These are phyloP conservation scores for Megalonaias nervosa DNA, from an alignment of 1,140 invertebrate species.

Conservation along the genomic window DNA sequence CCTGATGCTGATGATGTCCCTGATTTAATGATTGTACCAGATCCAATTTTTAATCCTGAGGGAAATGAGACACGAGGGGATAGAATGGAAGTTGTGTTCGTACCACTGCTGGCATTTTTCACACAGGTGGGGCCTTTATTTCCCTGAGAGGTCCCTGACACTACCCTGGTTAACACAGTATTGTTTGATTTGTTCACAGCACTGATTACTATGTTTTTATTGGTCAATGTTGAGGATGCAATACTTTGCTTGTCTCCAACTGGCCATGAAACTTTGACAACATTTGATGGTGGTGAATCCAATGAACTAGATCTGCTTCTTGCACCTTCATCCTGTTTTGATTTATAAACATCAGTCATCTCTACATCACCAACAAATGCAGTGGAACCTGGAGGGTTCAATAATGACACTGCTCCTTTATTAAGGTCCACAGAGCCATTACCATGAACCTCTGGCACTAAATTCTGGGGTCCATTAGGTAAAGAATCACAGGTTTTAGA, in stretches of 20 bases:
- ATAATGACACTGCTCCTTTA: slow-evolving; percentile 47
- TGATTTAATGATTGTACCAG: slow-evolving; percentile 32
- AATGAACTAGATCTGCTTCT: too few species aligned
- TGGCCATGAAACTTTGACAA: slow-evolving; percentile 36
- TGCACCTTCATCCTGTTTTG: too few species aligned
- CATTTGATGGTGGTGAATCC: slow-evolving; percentile 10
- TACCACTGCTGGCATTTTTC: slow-evolving; percentile 38
- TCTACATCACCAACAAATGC: slow-evolving; percentile 52
- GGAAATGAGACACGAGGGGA: slow-evolving; percentile 52
- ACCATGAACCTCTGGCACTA: slow-evolving; percentile 1
- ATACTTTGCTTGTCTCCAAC: slow-evolving; percentile 18
- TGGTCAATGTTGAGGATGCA: slow-evolving; percentile 4
- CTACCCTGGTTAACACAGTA: slow-evolving; percentile 60
- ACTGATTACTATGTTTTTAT: slow-evolving; percentile 63
- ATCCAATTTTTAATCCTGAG: slow-evolving; percentile 43
- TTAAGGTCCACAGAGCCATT: slow-evolving; percentile 45
- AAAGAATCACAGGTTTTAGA: slow-evolving; percentile 14
- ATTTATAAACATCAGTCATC: slow-evolving; percentile 29
- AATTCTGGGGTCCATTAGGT: slow-evolving; percentile 42
- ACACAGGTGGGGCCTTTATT: slow-evolving; percentile 40
- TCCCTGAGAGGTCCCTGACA: slow-evolving; percentile 46
- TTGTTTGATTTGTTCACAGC: slow-evolving; percentile 62
- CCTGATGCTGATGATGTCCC: slow-evolving; percentile 22
- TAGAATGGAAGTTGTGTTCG: slow-evolving; percentile 56
- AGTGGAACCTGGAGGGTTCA: slow-evolving; percentile 40